Percentiles rank a stretch among this genome's conserved stretches.
These are phyloP conservation scores for Centropyge bicolor DNA, from an alignment of 2,797 vertebrate genomes.

Conservation along the genomic window DNA sequence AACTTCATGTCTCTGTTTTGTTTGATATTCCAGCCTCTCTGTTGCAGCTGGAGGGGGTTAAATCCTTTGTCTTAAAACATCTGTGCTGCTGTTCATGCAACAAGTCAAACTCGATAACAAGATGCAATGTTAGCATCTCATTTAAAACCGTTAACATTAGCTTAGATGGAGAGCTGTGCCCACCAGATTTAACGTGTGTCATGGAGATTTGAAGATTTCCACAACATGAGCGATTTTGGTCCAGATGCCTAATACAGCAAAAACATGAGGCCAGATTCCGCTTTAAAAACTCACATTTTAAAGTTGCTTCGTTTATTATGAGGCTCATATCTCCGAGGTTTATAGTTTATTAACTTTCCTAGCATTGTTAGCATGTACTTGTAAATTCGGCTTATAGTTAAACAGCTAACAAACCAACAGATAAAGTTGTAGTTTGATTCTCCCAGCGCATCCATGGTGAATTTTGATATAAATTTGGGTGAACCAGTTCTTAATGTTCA, in stretches of 20 bases:
- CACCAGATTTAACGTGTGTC: neutral
- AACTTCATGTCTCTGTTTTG: slow-evolving; percentile 1
- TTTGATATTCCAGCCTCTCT: slow-evolving; percentile 36
- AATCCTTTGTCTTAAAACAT: slow-evolving; percentile 85
- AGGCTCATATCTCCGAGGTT: accelerated
- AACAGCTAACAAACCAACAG: neutral
- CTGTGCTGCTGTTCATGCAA: slow-evolving; percentile 77
- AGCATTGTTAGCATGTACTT: neutral
- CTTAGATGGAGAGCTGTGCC: accelerated
- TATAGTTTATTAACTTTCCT: neutral
- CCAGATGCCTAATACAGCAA: slow-evolving; percentile 5
- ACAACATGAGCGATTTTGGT: slow-evolving; percentile 24
- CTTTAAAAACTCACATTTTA: neutral
- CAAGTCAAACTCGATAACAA: slow-evolving; percentile 26
- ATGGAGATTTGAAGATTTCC: slow-evolving; percentile 39
- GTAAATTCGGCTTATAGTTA: slow-evolving; percentile 28
- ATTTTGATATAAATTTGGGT: neutral
- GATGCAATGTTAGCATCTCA: slow-evolving; percentile 11
- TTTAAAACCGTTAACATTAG: neutral
- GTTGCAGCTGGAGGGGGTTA: slow-evolving; percentile 68
- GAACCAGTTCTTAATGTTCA: neutral
- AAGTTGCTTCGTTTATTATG: neutral
- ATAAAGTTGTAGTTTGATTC: neutral
- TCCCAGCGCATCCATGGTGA: slow-evolving; percentile 1
- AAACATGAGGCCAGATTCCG: slow-evolving; percentile 21